A percentile compares a stretch with the other conserved stretches of the same genome.
Evolutionary conservation across 1,140 invertebrate species (phyloP).

Genomic region (Conus ventricosus): DNA sequence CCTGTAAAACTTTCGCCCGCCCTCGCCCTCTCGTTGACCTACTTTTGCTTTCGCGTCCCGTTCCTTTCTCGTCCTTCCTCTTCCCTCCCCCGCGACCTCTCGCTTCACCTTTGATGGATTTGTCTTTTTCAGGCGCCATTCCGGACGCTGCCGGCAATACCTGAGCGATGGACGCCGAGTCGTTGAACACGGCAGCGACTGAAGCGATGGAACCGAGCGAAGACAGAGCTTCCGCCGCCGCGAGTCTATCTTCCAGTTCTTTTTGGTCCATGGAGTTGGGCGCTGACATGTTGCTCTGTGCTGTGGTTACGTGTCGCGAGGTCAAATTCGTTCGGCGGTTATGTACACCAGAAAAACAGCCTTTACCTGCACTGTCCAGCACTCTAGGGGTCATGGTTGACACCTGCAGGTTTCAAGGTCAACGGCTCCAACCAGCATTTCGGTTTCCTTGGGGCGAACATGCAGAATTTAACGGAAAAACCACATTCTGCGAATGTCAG

Average conservation of each 20-base stretch:
- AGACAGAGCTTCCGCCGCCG: slow-evolving; percentile 45
- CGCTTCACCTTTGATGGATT: not conserved
- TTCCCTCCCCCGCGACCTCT: not conserved
- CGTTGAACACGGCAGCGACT: slow-evolving; percentile 17
- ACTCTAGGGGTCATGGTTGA: slow-evolving; percentile 16
- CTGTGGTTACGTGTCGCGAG: slow-evolving; percentile 25
- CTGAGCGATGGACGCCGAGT: not conserved
- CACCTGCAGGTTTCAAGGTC: slow-evolving; percentile 31
- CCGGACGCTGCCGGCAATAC: not conserved
- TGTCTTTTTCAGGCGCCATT: not conserved
- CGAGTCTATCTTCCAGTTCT: slow-evolving; percentile 44
- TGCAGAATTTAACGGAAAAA: slow-evolving; percentile 31
- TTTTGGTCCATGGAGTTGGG: slow-evolving; percentile 48
- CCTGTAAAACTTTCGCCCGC: not conserved
- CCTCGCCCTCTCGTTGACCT: slow-evolving; percentile 34
- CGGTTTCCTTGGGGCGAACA: not conserved
- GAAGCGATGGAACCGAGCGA: slow-evolving; percentile 34
- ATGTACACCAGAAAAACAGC: slow-evolving; percentile 2
- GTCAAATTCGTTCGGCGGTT: slow-evolving; percentile 23
- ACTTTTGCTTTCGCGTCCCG: slow-evolving; percentile 39
- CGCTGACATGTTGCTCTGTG: not conserved
- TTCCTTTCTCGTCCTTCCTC: slow-evolving; percentile 10
- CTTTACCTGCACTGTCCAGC: slow-evolving; percentile 24
- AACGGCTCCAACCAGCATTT: not conserved
- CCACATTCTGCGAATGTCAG: slow-evolving; percentile 34